phyloP scores from a whole-genome alignment of 2,797 vertebrate genomes.

The Kryptopterus vitreolus region DNA sequence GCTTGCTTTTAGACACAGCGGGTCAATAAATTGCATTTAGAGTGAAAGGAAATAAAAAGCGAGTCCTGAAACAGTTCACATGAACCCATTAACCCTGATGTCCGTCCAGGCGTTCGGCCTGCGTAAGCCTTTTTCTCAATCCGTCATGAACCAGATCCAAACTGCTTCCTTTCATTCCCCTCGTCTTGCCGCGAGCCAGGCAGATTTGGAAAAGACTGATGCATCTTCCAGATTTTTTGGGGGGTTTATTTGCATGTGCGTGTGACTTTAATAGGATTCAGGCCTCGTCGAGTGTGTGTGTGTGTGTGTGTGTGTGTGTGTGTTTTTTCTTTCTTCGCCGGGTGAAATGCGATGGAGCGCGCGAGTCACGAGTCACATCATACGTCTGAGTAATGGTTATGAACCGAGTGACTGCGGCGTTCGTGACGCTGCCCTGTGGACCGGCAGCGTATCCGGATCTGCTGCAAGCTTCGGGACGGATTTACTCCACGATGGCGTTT shows the following conservation, averaged over 20 bases:
- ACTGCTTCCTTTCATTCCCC: not conserved
- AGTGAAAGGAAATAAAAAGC: conserved; percentile 33
- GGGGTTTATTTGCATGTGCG: conserved; percentile 38
- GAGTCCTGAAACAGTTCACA: conserved; percentile 31
- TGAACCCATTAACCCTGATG: conserved; percentile 48
- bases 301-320: too few species aligned
- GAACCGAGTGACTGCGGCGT: conserved; percentile 61
- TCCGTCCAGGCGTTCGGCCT: conserved; percentile 27
- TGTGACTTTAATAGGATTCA: conserved; percentile 60
- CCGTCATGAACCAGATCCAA: conserved; percentile 35
- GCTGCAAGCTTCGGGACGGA: conserved; percentile 45
- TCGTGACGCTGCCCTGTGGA: conserved; percentile 56
- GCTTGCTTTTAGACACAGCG: conserved; percentile 8
- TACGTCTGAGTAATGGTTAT: conserved; percentile 62
- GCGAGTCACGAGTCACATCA: conserved; percentile 64
- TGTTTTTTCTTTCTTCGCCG: conserved; percentile 55
- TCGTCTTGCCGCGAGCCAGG: conserved; percentile 24
- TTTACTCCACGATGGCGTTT: conserved; percentile 37
- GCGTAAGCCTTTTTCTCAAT: conserved; percentile 18
- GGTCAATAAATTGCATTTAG: conserved; percentile 40
- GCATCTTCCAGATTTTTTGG: conserved; percentile 51
- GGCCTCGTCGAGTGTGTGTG: conserved; percentile 47
- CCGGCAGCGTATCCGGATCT: conserved; percentile 49
- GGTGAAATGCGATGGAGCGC: conserved; percentile 58
- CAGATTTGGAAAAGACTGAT: conserved; percentile 41